Conservation (phyloP, 2,797 vertebrate species). For the Antennarius maculatus region DNA sequence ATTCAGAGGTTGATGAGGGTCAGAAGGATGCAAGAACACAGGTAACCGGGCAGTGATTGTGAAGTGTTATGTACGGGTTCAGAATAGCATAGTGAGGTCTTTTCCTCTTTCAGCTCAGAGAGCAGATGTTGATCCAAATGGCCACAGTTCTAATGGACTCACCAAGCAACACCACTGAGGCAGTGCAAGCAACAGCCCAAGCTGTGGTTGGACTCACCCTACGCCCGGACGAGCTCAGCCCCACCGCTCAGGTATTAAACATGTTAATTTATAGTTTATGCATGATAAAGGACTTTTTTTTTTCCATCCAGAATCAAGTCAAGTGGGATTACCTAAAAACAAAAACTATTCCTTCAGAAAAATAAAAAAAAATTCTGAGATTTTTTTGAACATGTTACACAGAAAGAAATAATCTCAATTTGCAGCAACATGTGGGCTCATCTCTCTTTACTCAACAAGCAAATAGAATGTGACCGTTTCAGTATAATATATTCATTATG, state of each 20-base stretch:
- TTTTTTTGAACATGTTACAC: too few relatives aligned
- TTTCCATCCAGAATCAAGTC: too few relatives aligned
- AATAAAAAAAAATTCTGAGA: too few relatives aligned
- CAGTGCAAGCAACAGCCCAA: conserved; percentile 84
- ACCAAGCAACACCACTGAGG: conserved; percentile 79
- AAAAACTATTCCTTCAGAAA: too few relatives aligned
- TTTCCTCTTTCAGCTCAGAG: conserved; percentile 83
- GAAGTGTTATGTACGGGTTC: neutral
- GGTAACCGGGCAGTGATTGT: conserved; percentile 57
- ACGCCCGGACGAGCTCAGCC: conserved; percentile 84
- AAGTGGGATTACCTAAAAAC: too few relatives aligned
- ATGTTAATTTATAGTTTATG: too few relatives aligned
- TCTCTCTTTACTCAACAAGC: too few relatives aligned
- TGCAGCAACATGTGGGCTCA: too few relatives aligned
- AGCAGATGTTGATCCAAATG: conserved; percentile 86
- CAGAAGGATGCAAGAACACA: conserved; percentile 68
- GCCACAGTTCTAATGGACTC: conserved; percentile 70
- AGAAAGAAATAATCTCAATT: too few relatives aligned
- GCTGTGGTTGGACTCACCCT: conserved; percentile 87
- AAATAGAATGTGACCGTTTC: neutral
- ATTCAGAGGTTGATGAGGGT: conserved; percentile 62
- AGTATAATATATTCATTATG: neutral
- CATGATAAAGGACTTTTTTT: too few relatives aligned
- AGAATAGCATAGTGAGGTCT: neutral
- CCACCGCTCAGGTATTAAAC: conserved; percentile 84